phyloP scores from a whole-genome alignment of 2,888 invertebrate genomes.

The Iphiclides podalirius region DNA sequence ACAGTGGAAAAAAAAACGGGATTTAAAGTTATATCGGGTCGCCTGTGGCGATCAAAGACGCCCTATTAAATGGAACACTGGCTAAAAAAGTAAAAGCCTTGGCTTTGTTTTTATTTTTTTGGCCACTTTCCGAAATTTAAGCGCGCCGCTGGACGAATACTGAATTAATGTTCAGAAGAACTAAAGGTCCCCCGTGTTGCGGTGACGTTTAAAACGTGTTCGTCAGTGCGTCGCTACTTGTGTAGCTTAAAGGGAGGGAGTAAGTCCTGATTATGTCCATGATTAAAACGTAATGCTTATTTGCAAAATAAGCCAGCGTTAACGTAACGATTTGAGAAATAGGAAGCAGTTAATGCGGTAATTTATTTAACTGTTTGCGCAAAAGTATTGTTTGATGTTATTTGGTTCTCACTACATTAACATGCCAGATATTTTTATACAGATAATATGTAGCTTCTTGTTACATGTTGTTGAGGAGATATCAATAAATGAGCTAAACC shows the following conservation, averaged over 20 bases:
- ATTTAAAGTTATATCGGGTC: not conserved
- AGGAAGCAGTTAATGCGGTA: not conserved
- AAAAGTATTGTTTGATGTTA: not conserved
- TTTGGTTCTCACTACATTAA: not conserved
- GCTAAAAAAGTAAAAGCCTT: not conserved
- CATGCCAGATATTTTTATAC: too few relatives aligned
- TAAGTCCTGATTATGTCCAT: too few relatives aligned
- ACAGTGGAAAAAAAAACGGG: conserved; percentile 1
- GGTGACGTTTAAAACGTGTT: too few relatives aligned
- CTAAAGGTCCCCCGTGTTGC: too few relatives aligned
- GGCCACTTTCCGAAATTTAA: too few relatives aligned
- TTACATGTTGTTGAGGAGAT: too few relatives aligned
- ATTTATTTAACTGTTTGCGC: not conserved
- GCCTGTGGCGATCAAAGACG: conserved; percentile 9
- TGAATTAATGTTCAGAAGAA: too few relatives aligned
- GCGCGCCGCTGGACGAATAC: too few relatives aligned
- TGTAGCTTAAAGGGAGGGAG: too few relatives aligned
- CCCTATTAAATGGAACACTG: conserved; percentile 4
- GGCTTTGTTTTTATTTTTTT: not conserved
- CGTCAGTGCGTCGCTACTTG: too few relatives aligned
- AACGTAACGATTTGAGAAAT: not conserved
- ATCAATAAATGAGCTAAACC: not conserved
- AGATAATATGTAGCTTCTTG: too few relatives aligned
- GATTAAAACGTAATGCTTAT: too few relatives aligned
- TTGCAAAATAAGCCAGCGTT: not conserved